These are phyloP conservation scores for Epistrophella euchroma DNA, from an alignment of 2,888 invertebrate genomes.

Conservation along the genomic window DNA sequence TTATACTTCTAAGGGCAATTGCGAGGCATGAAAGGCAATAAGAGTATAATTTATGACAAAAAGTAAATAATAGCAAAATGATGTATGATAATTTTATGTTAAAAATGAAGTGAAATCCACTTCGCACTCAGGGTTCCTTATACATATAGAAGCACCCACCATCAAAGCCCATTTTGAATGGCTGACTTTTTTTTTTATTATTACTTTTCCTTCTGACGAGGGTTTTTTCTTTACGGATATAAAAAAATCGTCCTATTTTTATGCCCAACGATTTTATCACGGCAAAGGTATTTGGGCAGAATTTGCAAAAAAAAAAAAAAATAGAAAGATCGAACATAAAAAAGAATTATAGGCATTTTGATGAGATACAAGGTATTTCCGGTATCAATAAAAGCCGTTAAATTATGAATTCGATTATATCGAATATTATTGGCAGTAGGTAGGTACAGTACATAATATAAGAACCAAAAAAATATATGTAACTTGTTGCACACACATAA, in stretches of 20 bases:
- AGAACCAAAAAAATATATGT: neutral
- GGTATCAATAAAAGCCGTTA: slow-evolving; percentile 29
- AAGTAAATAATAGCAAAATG: slow-evolving; percentile 73
- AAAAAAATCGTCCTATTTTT: slow-evolving; percentile 55
- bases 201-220: slow-evolving; percentile 8
- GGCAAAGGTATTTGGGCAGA: slow-evolving; percentile 35
- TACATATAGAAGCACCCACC: slow-evolving; percentile 1
- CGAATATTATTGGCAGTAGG: neutral
- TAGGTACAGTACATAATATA: too few relatives aligned
- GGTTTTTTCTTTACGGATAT: slow-evolving; percentile 44
- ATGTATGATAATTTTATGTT: slow-evolving; percentile 75
- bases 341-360: slow-evolving; percentile 42
- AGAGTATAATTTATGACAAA: slow-evolving; percentile 73
- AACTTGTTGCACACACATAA: slow-evolving; percentile 30
- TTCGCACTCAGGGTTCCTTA: slow-evolving; percentile 51
- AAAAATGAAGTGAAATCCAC: slow-evolving; percentile 70
- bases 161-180: slow-evolving; percentile 39
- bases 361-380: slow-evolving; percentile 55
- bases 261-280: slow-evolving; percentile 63
- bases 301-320: neutral
- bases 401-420: slow-evolving; percentile 58
- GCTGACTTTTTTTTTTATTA: slow-evolving; percentile 42
- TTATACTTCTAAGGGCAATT: slow-evolving; percentile 71
- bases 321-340: slow-evolving; percentile 13
- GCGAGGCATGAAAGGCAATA: slow-evolving; percentile 60